Conservation (phyloP, 2,797 vertebrate genomes). For the Philypnodon macrostomus region DNA sequence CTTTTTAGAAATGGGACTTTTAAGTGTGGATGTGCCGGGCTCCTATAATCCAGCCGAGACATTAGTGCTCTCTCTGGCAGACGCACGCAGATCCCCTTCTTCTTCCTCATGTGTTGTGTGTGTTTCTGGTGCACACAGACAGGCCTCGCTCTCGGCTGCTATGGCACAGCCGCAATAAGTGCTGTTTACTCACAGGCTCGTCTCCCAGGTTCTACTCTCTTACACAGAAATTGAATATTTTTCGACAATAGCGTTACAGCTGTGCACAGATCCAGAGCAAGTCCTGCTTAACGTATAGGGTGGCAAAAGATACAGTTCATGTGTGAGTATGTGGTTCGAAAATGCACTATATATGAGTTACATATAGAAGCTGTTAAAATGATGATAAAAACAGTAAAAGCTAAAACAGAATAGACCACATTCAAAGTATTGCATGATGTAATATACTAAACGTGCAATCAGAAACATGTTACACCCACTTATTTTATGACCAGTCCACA, state of each 20-base stretch:
- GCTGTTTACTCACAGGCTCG: conserved; percentile 77
- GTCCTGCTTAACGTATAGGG: conserved; percentile 57
- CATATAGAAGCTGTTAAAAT: too few species aligned
- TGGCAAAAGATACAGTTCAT: conserved; percentile 45
- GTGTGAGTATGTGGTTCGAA: conserved; percentile 36
- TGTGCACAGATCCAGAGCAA: conserved; percentile 70
- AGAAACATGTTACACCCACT: conserved; percentile 15
- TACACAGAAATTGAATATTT: conserved; percentile 76
- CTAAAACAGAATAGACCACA: too few species aligned
- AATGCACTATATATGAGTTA: too few species aligned
- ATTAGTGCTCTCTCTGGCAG: conserved; percentile 77
- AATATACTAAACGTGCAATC: conserved; percentile 17
- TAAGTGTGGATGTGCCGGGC: conserved; percentile 74
- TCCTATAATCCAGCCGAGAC: conserved; percentile 79
- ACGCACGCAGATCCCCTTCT: conserved; percentile 72
- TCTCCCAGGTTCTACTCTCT: conserved; percentile 72
- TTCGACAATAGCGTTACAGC: conserved; percentile 76
- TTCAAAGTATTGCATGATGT: conserved; percentile 10
- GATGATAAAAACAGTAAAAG: too few species aligned
- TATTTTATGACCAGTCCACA: conserved; percentile 21
- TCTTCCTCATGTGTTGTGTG: conserved; percentile 57
- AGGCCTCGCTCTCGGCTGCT: conserved; percentile 68
- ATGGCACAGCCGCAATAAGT: conserved; percentile 71
- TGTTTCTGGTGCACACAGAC: conserved; percentile 62
- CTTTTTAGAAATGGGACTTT: conserved; percentile 75